Evolutionary conservation across 2,888 invertebrate species (phyloP), one percentile per base, ranked within the genome.

Genomic region (Eustalomyia histrio): DNA sequence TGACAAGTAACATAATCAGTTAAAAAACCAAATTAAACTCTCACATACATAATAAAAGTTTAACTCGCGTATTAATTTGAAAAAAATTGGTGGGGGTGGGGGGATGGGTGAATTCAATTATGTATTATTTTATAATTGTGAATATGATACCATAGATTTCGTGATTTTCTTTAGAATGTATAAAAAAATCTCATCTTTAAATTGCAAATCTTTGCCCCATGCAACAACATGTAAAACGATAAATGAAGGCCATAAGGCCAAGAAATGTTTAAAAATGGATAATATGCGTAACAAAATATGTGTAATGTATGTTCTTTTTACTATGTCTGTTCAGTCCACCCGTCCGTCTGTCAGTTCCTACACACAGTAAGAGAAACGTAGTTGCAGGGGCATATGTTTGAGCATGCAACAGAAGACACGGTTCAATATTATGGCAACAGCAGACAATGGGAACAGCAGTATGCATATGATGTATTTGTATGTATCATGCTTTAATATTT

Each of bases 231-330:
- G 76, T 47, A 60, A 64, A 24, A 68, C 50, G 57, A 65, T 78
- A 74, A 81, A 81, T 81, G 71, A 75, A 75, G 71, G 78, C 81
- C 81, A 78, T 74, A 74, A 81, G 76, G 81, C 78, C 57, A 81
- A 55, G 50, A 52, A 39, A 65, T 81, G 29, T 71, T 71, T 64
- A 64, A 53, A 74, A 61, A 69, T 69, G 65, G 50, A 65, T 76
- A 76, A 80, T 65, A 81, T 78, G 81, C 81, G 78, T 81, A 75
- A 75, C 78, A 67, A 81, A 75, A 71, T 75, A 58, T 68, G 72
- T 79, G 39, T 58, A 53, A 64, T 69, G 57, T 21, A 50, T 79
- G 60, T 55, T 69, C 39, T 29, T 39, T 29, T 16, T n/a, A 24
- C 29, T 29, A n/a, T 57, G 33, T 24, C 33, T 43, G n/a, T 29